Evolutionary conservation across 2,113 vertebrate genomes (phyloP).

Genomic region (Anser cygnoides): DNA sequence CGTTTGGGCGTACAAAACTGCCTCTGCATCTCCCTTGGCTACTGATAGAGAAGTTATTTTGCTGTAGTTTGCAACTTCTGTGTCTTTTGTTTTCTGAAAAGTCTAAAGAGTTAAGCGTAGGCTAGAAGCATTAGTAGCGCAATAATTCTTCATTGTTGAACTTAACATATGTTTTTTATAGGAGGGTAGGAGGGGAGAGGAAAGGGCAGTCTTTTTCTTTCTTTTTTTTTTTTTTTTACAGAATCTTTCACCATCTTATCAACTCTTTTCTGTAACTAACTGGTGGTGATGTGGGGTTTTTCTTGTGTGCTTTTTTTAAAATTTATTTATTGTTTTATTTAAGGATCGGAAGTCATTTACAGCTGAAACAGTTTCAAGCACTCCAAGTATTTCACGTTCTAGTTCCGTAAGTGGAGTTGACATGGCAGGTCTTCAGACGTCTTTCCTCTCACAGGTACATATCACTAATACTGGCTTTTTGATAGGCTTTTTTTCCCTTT

Average conservation of each 20-base stretch:
- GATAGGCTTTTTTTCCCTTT: not conserved
- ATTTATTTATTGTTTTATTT: not conserved
- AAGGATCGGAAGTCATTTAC: slow-evolving; percentile 86
- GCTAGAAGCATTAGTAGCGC: not conserved
- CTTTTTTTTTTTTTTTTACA: not conserved
- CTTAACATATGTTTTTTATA: accelerated
- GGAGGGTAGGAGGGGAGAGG: not conserved
- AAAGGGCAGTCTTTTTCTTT: not conserved
- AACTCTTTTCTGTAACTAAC: not conserved
- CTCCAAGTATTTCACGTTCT: slow-evolving; percentile 91
- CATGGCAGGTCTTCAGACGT: slow-evolving; percentile 85
- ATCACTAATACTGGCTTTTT: not conserved
- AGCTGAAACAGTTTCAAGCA: slow-evolving; percentile 86
- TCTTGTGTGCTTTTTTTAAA: not conserved
- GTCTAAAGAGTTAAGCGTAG: not conserved
- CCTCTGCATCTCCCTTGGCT: not conserved
- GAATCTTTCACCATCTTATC: not conserved
- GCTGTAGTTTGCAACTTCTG: not conserved
- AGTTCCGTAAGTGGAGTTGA: slow-evolving; percentile 93
- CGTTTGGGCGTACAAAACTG: not conserved
- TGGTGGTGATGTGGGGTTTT: not conserved
- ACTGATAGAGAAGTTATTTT: not conserved
- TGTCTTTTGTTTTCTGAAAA: not conserved
- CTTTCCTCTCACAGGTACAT: slow-evolving; percentile 88
- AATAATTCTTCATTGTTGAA: not conserved